Evolutionary conservation across 1,140 invertebrate genomes (phyloP).

Genomic region (Amphibalanus amphitrite): DNA sequence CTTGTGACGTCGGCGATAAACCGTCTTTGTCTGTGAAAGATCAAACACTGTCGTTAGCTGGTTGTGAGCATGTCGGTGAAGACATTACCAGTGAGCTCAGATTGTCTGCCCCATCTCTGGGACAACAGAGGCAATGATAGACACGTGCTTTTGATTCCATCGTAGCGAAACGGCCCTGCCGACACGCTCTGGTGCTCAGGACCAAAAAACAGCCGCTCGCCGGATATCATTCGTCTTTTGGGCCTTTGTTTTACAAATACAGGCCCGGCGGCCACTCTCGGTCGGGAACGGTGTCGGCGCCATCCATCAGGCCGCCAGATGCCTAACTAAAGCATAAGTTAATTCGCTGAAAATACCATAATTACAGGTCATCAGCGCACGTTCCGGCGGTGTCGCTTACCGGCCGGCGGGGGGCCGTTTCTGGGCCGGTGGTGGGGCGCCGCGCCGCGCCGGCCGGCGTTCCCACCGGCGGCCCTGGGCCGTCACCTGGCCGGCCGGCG

Average conservation of each 20-base stretch:
- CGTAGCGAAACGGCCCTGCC: background rate
- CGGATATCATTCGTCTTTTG: background rate
- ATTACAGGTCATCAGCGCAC: background rate
- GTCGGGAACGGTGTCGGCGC: background rate
- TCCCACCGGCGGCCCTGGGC: too few relatives aligned
- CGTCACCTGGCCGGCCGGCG: too few relatives aligned
- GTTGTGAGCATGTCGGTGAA: too few relatives aligned
- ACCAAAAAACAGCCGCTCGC: background rate
- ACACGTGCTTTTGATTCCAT: background rate
- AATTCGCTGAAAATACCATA: background rate
- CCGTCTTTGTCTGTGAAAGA: background rate
- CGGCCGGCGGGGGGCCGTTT: too few relatives aligned
- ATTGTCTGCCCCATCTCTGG: too few relatives aligned
- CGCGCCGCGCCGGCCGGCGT: too few relatives aligned
- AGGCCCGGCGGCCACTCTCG: background rate
- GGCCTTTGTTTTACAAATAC: background rate
- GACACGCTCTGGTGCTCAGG: background rate
- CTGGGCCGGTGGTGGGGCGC: too few relatives aligned
- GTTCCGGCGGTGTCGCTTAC: background rate
- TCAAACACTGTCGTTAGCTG: background rate
- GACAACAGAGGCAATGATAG: too few relatives aligned
- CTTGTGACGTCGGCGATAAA: background rate
- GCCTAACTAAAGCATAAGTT: background rate
- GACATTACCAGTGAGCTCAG: too few relatives aligned
- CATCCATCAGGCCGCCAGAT: background rate